These are phyloP conservation scores for Pedionomus torquatus DNA, from an alignment of 2,113 vertebrate genomes.

Conservation along the genomic window DNA sequence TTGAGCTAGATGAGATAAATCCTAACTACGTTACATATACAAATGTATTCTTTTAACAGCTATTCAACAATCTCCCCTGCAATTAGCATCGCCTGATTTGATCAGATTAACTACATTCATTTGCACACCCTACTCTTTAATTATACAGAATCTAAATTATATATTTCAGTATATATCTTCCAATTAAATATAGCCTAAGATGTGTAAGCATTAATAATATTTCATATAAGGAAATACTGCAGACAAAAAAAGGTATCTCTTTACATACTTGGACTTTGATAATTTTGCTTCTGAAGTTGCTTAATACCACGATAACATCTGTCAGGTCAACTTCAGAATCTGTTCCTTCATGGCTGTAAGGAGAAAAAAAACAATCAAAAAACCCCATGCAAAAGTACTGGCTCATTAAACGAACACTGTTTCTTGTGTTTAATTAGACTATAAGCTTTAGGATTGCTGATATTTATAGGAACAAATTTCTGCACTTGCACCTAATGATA, in stretches of 20 bases:
- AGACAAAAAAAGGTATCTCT: neutral
- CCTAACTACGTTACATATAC: neutral
- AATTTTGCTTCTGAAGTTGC: constrained; percentile 94
- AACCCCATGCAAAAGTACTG: neutral
- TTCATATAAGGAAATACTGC: neutral
- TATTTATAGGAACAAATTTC: neutral
- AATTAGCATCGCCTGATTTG: neutral
- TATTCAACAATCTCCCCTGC: neutral
- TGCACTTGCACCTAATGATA: neutral
- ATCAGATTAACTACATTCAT: neutral
- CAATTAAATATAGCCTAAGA: neutral
- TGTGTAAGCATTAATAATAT: neutral
- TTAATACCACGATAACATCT: constrained; percentile 86
- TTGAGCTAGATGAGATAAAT: neutral
- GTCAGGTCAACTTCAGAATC: constrained; percentile 82
- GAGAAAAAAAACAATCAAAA: neutral
- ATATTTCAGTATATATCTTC: neutral
- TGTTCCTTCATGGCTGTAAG: constrained; percentile 87
- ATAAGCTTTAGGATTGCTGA: neutral
- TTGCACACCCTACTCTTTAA: neutral
- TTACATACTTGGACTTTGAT: constrained; percentile 91
- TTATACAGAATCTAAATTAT: neutral
- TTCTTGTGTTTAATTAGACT: neutral
- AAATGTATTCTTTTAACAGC: neutral
- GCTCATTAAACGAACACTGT: neutral